Evolutionary conservation across 2,797 vertebrate genomes (phyloP).

Genomic region (Syncerus caffer): DNA sequence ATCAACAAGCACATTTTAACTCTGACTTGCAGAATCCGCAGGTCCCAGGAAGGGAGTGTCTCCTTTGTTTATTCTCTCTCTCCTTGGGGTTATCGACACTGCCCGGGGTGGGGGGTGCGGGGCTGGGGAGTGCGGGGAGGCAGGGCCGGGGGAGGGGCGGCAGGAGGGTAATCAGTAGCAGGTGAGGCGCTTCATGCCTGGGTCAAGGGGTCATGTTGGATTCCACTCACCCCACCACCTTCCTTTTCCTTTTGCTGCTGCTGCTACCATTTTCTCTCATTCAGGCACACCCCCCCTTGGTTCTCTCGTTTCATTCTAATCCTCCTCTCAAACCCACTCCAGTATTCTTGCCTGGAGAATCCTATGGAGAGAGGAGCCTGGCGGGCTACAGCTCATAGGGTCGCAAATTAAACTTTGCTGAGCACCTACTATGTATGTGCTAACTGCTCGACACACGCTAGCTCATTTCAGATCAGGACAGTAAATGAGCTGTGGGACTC

Average conservation of each 20-base stretch:
- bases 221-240: not conserved
- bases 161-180: not conserved
- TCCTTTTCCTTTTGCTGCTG: not conserved
- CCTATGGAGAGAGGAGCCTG: not conserved
- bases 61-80: not conserved
- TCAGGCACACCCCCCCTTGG: not conserved
- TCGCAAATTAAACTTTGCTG: not conserved
- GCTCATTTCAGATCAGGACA: not conserved
- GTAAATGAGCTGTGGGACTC: not conserved
- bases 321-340: not conserved
- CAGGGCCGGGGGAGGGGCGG: too few species aligned
- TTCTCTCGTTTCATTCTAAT: not conserved
- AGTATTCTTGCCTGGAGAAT: not conserved
- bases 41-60: not conserved
- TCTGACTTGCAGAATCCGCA: not conserved
- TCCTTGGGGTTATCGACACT: rapidly evolving
- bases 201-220: not conserved
- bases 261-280: not conserved
- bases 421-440: not conserved
- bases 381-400: not conserved
- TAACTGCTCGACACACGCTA: too few species aligned
- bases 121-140: too few species aligned
- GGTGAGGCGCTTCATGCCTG: not conserved
- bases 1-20: not conserved
- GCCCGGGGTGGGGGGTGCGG: too few species aligned